Conservation (phyloP, 2,888 invertebrate genomes). For the Carterocephalus palaemon region DNA sequence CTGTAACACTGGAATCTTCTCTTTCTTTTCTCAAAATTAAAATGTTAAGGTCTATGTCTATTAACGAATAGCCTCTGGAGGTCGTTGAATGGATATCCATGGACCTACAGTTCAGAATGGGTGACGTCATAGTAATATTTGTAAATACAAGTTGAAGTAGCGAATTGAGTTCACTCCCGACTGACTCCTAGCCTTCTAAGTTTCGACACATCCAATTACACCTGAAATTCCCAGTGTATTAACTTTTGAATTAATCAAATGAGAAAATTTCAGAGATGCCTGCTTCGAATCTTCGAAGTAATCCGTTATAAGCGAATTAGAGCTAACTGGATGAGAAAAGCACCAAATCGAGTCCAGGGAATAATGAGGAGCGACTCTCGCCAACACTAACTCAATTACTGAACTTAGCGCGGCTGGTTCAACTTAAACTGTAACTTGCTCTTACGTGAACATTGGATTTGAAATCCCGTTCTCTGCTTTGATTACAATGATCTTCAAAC, state of each 20-base stretch:
- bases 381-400: slow-evolving; percentile 37
- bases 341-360: slow-evolving; percentile 31
- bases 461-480: slow-evolving; percentile 9
- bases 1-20: too few species aligned
- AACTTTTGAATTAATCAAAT: slow-evolving; percentile 25
- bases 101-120: too few species aligned
- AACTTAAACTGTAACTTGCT: slow-evolving; percentile 31
- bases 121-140: too few species aligned
- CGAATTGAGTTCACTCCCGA: too few species aligned
- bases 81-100: too few species aligned
- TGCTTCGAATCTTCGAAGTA: too few species aligned
- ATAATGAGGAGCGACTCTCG: slow-evolving; percentile 40
- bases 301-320: slow-evolving; percentile 22
- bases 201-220: slow-evolving; percentile 25
- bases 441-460: slow-evolving; percentile 27
- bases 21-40: too few species aligned
- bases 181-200: slow-evolving; percentile 12
- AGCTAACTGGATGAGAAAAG: slow-evolving; percentile 28
- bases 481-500: slow-evolving; percentile 6
- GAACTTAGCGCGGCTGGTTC: slow-evolving; percentile 33
- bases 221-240: slow-evolving; percentile 10
- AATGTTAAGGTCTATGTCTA: too few species aligned
- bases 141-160: too few species aligned
- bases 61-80: too few species aligned
- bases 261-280: slow-evolving; percentile 24